Percentiles rank a stretch among this genome's conserved stretches.
Conservation (phyloP, 2,888 invertebrate species). For the Netelia inedita region DNA sequence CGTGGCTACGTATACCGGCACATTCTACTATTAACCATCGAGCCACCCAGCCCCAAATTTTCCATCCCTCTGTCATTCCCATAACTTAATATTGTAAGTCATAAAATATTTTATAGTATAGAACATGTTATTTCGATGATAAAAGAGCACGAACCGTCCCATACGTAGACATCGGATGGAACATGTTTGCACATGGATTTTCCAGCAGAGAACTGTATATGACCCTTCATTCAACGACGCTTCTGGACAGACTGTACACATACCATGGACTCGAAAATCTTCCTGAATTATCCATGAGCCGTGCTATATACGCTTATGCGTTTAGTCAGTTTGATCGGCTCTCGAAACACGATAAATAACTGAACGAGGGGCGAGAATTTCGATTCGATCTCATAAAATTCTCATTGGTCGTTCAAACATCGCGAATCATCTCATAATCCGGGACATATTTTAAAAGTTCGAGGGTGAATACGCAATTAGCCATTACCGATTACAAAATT, state of each 20-base stretch:
- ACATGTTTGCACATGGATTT: slow-evolving; percentile 32
- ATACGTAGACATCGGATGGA: not conserved
- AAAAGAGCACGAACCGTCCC: no score
- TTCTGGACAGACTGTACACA: slow-evolving; percentile 14
- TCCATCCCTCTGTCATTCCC: no score
- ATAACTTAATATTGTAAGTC: no score
- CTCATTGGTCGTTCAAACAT: not conserved
- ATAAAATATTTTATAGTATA: no score
- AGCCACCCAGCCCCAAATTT: no score
- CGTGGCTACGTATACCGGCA: no score
- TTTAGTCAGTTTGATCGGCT: slow-evolving; percentile 10
- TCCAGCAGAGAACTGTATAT: slow-evolving; percentile 1
- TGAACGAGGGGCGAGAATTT: slow-evolving; percentile 8
- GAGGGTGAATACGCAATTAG: no score
- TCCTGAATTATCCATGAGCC: slow-evolving; percentile 45
- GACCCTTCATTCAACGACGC: slow-evolving; percentile 3
- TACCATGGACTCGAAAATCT: slow-evolving; percentile 24
- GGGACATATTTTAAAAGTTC: no score
- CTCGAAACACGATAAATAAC: slow-evolving; percentile 10
- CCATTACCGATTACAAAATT: no score
- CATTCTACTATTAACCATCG: no score
- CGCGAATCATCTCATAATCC: not conserved
- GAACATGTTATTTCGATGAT: no score
- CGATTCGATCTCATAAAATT: not conserved
- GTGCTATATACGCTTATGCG: slow-evolving; percentile 2